Base-by-base conservation (phyloP, 2,113 vertebrate genomes). In the Scophthalmus maximus region DNA sequence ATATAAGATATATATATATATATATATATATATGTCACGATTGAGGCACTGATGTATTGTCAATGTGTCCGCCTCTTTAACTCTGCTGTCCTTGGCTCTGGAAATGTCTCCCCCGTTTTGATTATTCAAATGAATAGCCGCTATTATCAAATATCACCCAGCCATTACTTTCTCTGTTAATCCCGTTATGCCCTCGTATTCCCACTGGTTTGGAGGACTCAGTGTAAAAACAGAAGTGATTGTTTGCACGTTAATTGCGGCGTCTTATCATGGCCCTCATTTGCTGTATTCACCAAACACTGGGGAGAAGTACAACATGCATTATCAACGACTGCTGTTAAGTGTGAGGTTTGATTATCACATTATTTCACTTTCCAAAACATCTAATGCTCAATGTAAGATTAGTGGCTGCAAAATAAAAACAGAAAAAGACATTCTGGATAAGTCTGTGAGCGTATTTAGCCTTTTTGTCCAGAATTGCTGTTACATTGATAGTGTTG, bases 11-110 rank as follows among this genome's bases (percentile, higher is more conserved):
- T 59, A 15, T 52, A 29, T 75, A 76, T 15, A 42, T n/a, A n/a
- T n/a, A n/a, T n/a, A n/a, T n/a, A n/a, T n/a, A n/a, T n/a, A n/a
- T n/a, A 61, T 58, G 63, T 60, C 70, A 61, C 56, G n/a, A 40
- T 14, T 57, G 44, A 68, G 67, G 15, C 40, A 52, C 23, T 68
- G 57, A 79, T 51, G 3, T 67, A 34, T 30, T 56, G 60, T 66
- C 22, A 56, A 6, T 25, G 36, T 40, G 51, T 50, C 59, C 69
- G 23, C 53, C 1, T 5, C 56, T 64, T 27, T 47, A 59, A 34
- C 36, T 12, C 2, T 36, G 29, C 40, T 50, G 61, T 42, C 69
- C 69, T 78, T 73, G 66, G 44, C 66, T 67, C 25, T 5, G 12
- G 20, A 5, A 42, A 60, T 44, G 14, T n/a, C 22, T 58, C 9